Conservation (phyloP, 2,113 vertebrate genomes). For the Cyprinodon variegatus region DNA sequence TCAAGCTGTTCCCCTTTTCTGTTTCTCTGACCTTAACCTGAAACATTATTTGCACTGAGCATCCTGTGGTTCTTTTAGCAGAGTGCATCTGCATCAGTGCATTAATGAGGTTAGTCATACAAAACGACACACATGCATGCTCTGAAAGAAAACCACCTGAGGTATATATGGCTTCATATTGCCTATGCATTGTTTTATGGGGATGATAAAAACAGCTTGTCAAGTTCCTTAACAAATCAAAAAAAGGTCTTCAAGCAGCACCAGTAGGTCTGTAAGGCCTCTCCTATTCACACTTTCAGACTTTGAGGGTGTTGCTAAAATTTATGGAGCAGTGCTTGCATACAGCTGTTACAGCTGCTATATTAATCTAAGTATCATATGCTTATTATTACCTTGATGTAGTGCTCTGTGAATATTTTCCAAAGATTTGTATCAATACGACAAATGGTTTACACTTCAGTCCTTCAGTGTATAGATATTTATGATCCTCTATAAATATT, state of each 20-base stretch:
- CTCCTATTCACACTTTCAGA: neutral
- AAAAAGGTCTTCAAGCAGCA: neutral
- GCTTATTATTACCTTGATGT: neutral
- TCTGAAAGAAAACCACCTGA: conserved; percentile 52
- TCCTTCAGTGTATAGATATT: too few relatives aligned
- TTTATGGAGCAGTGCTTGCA: neutral
- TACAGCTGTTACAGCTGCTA: neutral
- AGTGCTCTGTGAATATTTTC: neutral
- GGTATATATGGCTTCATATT: conserved; percentile 32
- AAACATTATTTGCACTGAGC: conserved; percentile 50
- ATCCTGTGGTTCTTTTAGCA: conserved; percentile 52
- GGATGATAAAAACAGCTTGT: conserved; percentile 17
- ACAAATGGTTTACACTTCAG: neutral
- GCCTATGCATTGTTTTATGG: conserved; percentile 27
- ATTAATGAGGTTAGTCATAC: conserved; percentile 65
- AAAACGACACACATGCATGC: conserved; percentile 23
- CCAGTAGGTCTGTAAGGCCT: neutral
- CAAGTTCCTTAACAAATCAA: conserved; percentile 6
- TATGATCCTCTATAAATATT: too few relatives aligned
- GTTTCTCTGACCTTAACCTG: conserved; percentile 31
- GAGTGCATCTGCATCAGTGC: conserved; percentile 43
- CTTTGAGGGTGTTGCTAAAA: neutral
- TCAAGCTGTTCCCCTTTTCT: conserved; percentile 27
- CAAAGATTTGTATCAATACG: neutral
- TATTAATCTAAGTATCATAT: neutral